A percentile compares a stretch with the other conserved stretches of the same genome.
Evolutionary conservation across 1,140 invertebrate species (phyloP).

Genomic region (Tetragonula clypearis): DNA sequence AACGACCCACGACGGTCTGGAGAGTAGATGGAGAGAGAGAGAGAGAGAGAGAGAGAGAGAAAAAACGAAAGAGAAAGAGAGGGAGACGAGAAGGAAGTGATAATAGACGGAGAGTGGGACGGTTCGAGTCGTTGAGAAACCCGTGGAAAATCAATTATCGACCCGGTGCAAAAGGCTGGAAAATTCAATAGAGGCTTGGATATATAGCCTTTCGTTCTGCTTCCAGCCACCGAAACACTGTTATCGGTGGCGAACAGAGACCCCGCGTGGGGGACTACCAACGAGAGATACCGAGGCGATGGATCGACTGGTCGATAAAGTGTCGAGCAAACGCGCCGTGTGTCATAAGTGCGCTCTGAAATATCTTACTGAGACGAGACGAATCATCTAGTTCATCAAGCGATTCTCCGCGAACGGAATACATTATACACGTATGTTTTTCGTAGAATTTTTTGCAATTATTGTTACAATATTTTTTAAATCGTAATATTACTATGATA

Average conservation of each 20-base stretch:
- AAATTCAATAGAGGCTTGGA: constrained; percentile 62
- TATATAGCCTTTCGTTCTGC: constrained; percentile 29
- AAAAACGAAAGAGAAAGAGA: constrained; percentile 2
- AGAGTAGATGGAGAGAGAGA: not conserved
- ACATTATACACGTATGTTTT: no score
- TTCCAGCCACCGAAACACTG: constrained; percentile 40
- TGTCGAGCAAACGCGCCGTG: constrained; percentile 25
- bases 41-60: not conserved
- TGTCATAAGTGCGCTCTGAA: not conserved
- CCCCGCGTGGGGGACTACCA: constrained; percentile 7
- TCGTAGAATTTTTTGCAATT: no score
- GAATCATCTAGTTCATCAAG: no score
- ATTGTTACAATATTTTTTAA: no score
- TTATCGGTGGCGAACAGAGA: constrained; percentile 59
- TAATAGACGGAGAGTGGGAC: constrained; percentile 48
- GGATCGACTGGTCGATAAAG: constrained; percentile 21
- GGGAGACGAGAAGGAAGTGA: not conserved
- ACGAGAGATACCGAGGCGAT: constrained; percentile 1
- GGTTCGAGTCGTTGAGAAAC: constrained; percentile 41
- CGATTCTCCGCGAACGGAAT: no score
- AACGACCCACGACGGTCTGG: not conserved
- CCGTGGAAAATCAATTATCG: constrained; percentile 67
- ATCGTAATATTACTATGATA: no score
- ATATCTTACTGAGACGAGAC: not conserved
- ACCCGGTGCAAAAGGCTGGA: constrained; percentile 58